These are phyloP conservation scores for Clistopyga incitator DNA, from an alignment of 2,888 invertebrate species.

Conservation along the genomic window DNA sequence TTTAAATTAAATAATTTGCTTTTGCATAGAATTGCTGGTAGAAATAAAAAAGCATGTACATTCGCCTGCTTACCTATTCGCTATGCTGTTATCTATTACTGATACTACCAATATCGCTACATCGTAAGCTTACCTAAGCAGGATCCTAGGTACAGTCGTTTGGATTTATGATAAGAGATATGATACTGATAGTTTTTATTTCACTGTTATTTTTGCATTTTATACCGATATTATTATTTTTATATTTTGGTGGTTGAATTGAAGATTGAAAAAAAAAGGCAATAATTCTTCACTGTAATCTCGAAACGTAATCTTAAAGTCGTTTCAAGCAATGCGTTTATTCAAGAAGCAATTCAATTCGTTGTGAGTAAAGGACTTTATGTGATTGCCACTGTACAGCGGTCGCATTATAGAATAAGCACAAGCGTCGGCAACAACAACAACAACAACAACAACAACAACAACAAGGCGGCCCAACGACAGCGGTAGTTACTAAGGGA, in stretches of 20 bases:
- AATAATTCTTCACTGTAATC: too few relatives aligned
- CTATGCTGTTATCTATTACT: constrained; percentile 45
- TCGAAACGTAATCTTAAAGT: background rate
- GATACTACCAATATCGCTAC: constrained; percentile 38
- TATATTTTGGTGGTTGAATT: background rate
- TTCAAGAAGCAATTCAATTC: background rate
- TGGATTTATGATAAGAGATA: constrained; percentile 28
- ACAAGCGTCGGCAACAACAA: background rate
- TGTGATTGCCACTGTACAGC: background rate
- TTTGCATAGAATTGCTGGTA: too few relatives aligned
- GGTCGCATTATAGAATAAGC: constrained; percentile 13
- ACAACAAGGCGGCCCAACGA: too few relatives aligned
- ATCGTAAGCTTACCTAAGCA: constrained; percentile 42
- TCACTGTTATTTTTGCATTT: too few relatives aligned
- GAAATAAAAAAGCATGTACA: too few relatives aligned
- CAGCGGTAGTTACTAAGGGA: constrained; percentile 4
- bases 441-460: constrained; percentile 10
- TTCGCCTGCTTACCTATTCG: constrained; percentile 1
- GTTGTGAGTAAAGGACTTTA: constrained; percentile 14
- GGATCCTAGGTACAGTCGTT: constrained; percentile 45
- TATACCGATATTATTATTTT: background rate
- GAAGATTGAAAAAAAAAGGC: too few relatives aligned
- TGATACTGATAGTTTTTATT: too few relatives aligned
- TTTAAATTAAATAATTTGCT: too few relatives aligned
- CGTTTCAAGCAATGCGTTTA: background rate